Evolutionary conservation across 2,888 invertebrate species (phyloP), one percentile per base, ranked within the genome.

Genomic region (Erannis defoliaria): DNA sequence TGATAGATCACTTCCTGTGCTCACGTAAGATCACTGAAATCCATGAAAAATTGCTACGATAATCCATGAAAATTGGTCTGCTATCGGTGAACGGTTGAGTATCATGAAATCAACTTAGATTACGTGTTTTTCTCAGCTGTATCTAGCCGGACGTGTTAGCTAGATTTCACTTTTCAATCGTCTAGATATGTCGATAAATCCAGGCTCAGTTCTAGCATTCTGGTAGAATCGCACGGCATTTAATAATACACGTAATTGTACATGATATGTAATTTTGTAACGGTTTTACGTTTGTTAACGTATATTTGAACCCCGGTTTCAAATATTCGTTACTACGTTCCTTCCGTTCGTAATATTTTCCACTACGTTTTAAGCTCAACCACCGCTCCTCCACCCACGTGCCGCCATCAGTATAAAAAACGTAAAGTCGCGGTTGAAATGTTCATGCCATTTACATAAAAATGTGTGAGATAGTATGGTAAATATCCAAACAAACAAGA

Each of bases 1-100:
- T n/a, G n/a, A 68, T 74, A 71, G 70, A 76, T 80, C 78, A 76
- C 80, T 84, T 78, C 75, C 77, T 79, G 67, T 51, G 71, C 70
- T 78, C 74, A 79, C 70, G 75, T 78, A 78, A 80, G 75, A 76
- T 68, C 37, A n/a, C 18, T 14, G 61, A 66, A 68, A 60, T 51
- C 66, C 60, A 56, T 51, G 61, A 74, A 75, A 80, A 77, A 85
- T 80, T 80, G 69, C 55, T 51, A 16, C 53, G 51, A 66, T 16
- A 26, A 16, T 14, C 45, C 45, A 45, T 48, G 59, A 74, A 75
- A 77, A 85, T 80, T 80, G 71, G 50, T 55, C 19, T 55, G 53
- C 66, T 74, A 77, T 78, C 70, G 75, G 67, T 67, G 66, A 65
- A 70, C 77, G 77, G 82, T 78, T 71, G 73, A 66, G 8, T 42